Evolutionary conservation across 1,140 invertebrate species (phyloP).

Genomic region (Copidosoma floridanum): DNA sequence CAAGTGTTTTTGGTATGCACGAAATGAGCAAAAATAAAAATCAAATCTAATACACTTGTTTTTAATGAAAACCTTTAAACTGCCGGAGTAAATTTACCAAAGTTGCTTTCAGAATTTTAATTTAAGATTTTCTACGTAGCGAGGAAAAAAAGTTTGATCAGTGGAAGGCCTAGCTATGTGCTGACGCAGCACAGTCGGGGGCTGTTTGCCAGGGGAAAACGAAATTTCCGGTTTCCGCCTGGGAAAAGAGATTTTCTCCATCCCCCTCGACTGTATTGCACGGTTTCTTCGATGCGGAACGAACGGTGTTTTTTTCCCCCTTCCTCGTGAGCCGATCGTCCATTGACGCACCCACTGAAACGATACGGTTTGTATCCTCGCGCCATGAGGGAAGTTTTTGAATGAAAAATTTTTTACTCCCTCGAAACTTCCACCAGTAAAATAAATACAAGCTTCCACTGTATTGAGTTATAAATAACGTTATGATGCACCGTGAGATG

Average conservation of each 20-base stretch:
- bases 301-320: conserved; percentile 31
- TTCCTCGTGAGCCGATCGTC: conserved; percentile 30
- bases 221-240: conserved; percentile 41
- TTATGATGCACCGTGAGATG: no score
- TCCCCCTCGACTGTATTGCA: conserved; percentile 12
- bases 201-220: conserved; percentile 33
- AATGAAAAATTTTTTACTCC: no score
- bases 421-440: no score
- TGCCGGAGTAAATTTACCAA: no score
- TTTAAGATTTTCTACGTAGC: no score
- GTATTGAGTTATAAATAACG: no score
- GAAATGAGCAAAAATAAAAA: conserved; percentile 22
- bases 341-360: conserved; percentile 31
- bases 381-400: no score
- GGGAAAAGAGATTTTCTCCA: conserved; percentile 37
- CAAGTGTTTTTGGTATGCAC: conserved; percentile 8
- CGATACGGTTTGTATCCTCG: no score
- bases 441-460: no score
- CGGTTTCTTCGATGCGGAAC: conserved; percentile 11
- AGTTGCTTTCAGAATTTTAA: no score
- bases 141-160: conserved; percentile 15
- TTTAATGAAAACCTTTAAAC: not conserved
- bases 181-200: conserved; percentile 45
- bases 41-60: not conserved
- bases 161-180: conserved; percentile 37